Evolutionary conservation across 2,113 vertebrate genomes (phyloP), one percentile per base, ranked within the genome.

Genomic region (Peromyscus californicus): DNA sequence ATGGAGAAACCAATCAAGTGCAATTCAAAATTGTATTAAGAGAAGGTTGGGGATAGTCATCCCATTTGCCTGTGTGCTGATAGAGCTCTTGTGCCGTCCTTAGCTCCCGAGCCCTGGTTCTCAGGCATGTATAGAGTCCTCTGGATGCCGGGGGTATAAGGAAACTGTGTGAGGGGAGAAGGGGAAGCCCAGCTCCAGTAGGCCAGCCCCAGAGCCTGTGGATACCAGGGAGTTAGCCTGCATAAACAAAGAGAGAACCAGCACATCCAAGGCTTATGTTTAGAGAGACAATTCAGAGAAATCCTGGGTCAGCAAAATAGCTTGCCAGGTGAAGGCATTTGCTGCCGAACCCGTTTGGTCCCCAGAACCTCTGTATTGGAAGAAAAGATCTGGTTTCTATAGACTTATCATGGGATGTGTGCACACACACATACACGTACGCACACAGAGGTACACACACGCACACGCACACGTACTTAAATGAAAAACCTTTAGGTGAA

Each of bases 11-110:
- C 76, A 90, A n/a, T 83, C 19, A 79, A 67, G 61, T 87, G 22
- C 31, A 65, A 48, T 85, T 91, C 51, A 61, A 45, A 79, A 65
- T 59, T 96, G 31, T 16, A 74, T 83, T 96, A 61, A 61, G n/a
- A 76, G 82, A 93, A 93, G 42, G n/a, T 42, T 24, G 57, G n/a
- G 59, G 45, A 63, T 36, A 90, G 26, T 90, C 36, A 79, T 69
- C 75, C 24, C 2, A 65, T 19, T 75, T 17, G 26, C n/a, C 7
- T 74, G 24, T 84, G 12, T 80, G 95, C 54, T 59, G 65, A 85
- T 57, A 63, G 29, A 95, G 75, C 72, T 90, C 67, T 15, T 57
- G 39, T 65, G 0, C 83, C n/a, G 74, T 90, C 89, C 12, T 96
- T 39, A 72, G 17, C 51, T 10, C 15, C 29, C 21, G 33, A 57